These are phyloP conservation scores for Tiliqua scincoides DNA, from an alignment of 2,113 vertebrate species.

Conservation along the genomic window DNA sequence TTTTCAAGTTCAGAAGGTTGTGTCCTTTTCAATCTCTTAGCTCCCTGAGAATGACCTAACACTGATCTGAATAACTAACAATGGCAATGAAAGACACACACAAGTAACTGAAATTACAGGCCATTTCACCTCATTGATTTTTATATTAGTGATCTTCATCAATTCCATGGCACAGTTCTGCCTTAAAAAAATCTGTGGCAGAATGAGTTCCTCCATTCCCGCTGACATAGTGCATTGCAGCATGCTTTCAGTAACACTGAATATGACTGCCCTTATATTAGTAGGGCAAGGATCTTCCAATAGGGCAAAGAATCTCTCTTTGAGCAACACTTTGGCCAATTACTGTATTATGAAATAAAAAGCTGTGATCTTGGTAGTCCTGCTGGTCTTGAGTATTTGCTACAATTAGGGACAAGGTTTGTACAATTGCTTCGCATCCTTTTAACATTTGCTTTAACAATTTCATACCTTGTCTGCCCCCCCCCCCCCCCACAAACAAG, in stretches of 20 bases:
- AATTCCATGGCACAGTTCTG: neutral
- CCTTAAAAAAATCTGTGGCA: neutral
- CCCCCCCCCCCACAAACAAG: too few species aligned
- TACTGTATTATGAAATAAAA: neutral
- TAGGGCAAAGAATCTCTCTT: neutral
- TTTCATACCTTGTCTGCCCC: too few species aligned
- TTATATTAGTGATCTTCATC: constrained; percentile 29
- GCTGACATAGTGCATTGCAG: neutral
- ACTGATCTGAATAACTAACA: constrained; percentile 25
- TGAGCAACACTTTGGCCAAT: neutral
- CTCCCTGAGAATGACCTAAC: neutral
- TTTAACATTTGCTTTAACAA: neutral
- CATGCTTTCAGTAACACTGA: neutral
- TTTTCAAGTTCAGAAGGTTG: neutral
- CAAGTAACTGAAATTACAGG: constrained; percentile 33
- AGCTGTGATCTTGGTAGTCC: neutral
- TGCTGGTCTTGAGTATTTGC: neutral
- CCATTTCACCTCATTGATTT: constrained; percentile 31
- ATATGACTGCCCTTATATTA: neutral
- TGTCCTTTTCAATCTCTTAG: neutral
- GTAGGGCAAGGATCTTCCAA: neutral
- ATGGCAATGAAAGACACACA: constrained; percentile 18
- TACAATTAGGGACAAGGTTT: neutral
- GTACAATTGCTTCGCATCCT: neutral
- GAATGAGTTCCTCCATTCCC: neutral